phyloP scores from a whole-genome alignment of 2,113 vertebrate species.

The Apistogramma diplotaenia region DNA sequence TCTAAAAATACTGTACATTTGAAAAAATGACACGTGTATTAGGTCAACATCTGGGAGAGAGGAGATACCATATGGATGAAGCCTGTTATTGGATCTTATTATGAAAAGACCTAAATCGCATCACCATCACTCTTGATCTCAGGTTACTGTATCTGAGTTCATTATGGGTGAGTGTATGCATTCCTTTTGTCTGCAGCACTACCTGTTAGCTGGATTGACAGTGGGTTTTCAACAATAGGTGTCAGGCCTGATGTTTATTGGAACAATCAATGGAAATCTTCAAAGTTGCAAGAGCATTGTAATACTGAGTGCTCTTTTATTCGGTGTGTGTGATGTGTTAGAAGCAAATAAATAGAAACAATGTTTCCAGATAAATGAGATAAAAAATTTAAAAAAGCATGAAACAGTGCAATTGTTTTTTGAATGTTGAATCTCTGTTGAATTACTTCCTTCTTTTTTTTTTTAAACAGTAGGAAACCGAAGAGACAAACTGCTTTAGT shows the following conservation, averaged over 20 bases:
- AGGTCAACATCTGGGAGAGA: conserved; percentile 6
- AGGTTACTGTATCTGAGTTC: conserved; percentile 44
- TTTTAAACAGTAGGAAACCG: neutral
- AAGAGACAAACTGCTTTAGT: neutral
- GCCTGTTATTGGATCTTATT: conserved; percentile 16
- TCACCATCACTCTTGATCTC: conserved; percentile 43
- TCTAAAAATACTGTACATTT: neutral
- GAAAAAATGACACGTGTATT: neutral
- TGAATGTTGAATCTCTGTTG: too few species aligned
- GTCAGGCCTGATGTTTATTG: conserved; percentile 13
- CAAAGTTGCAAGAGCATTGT: neutral
- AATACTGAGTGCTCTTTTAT: neutral
- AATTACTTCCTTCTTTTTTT: neutral
- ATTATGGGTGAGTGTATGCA: conserved; percentile 16
- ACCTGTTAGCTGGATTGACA: conserved; percentile 3
- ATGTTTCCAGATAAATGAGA: neutral
- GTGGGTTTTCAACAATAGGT: neutral
- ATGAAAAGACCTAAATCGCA: conserved; percentile 48
- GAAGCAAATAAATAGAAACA: neutral
- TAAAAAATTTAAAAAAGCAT: too few species aligned
- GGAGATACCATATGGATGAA: conserved; percentile 4
- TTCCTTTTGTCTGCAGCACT: conserved; percentile 32
- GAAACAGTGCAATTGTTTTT: too few species aligned
- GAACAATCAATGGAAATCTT: neutral
- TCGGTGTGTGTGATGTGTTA: neutral